Conservation (phyloP, 2,888 invertebrate genomes). For the Schizotus pectinicornis region DNA sequence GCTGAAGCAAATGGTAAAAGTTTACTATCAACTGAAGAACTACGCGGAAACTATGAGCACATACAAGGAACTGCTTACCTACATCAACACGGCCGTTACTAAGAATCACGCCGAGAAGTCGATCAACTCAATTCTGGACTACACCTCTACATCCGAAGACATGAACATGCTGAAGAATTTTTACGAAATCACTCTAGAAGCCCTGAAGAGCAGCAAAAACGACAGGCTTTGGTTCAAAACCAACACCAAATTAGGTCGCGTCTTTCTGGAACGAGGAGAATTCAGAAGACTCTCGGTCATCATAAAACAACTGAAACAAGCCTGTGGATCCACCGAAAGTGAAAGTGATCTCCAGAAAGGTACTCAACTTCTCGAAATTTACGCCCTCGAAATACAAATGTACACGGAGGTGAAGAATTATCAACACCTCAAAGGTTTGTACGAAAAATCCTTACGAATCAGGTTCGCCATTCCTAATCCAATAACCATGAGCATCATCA, state of each 20-base stretch:
- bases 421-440: conserved; percentile 93
- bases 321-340: conserved; percentile 95
- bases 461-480: conserved; percentile 99
- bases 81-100: conserved; percentile 98
- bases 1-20: conserved; percentile 99
- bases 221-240: conserved; percentile 99
- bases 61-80: conserved; percentile 93
- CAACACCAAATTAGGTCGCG: conserved; percentile 96
- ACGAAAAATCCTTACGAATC: conserved; percentile 96
- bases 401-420: conserved; percentile 99
- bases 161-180: conserved; percentile 86
- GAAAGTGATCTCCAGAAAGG: conserved; percentile 98
- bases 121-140: conserved; percentile 98
- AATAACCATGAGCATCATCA: conserved; percentile 94
- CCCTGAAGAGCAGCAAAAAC: conserved; percentile 95
- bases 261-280: conserved; percentile 94
- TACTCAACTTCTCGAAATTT: conserved; percentile 96
- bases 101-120: conserved; percentile 99
- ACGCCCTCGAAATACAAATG: conserved; percentile 99
- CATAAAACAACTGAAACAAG: conserved; percentile 92
- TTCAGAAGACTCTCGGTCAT: conserved; percentile 92
- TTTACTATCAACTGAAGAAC: conserved; percentile 92
- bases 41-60: conserved; percentile 65
- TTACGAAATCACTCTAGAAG: conserved; percentile 94
- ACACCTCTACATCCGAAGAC: conserved; percentile 97